Conservation (phyloP, 2,797 vertebrate genomes). For the Sylvilagus floridanus region DNA sequence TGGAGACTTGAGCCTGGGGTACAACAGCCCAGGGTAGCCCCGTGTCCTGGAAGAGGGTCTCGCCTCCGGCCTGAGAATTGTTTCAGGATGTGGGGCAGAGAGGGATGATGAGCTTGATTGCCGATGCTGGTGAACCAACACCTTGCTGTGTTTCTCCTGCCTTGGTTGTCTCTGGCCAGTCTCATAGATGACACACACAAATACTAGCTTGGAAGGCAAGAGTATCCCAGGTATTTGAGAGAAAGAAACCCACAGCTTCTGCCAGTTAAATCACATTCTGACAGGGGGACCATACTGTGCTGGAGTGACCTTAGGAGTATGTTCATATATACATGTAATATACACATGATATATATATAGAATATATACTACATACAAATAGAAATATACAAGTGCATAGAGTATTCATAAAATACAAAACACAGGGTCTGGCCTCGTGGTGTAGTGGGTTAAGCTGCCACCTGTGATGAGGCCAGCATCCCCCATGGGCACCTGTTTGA, state of each 20-base stretch:
- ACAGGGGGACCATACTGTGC: background rate
- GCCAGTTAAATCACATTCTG: constrained; percentile 21
- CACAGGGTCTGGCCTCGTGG: no score
- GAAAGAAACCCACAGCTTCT: background rate
- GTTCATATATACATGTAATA: background rate
- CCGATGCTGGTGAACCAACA: background rate
- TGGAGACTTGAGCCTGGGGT: background rate
- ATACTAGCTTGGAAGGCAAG: background rate
- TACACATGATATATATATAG: background rate
- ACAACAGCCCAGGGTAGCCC: background rate
- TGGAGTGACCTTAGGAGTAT: background rate
- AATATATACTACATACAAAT: background rate
- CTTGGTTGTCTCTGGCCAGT: background rate
- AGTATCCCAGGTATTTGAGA: background rate
- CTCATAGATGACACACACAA: background rate
- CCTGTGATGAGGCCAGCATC: no score
- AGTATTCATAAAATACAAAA: background rate
- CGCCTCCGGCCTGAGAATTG: background rate
- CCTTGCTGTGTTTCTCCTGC: background rate
- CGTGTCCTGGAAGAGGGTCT: background rate
- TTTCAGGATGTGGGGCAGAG: background rate
- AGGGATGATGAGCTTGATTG: background rate
- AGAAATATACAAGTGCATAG: background rate
- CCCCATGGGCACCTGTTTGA: no score
- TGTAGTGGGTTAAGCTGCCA: no score